Percentiles rank a stretch among this genome's conserved stretches.
Conservation (phyloP, 2,113 vertebrate genomes). For the Capreolus pygargus region DNA sequence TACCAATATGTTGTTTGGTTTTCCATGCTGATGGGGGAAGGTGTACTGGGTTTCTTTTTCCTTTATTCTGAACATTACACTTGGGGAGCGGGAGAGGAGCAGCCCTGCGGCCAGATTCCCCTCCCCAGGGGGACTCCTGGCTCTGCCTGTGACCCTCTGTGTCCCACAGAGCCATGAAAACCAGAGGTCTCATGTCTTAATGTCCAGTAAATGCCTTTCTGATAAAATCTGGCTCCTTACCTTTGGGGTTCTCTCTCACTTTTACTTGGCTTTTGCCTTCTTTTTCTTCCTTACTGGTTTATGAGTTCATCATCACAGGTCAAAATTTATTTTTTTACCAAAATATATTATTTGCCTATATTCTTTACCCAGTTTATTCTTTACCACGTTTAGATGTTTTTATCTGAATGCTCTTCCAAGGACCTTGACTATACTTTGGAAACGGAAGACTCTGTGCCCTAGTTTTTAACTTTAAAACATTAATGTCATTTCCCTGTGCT, state of each 20-base stretch:
- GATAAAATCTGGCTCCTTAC: background rate
- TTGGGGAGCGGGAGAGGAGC: background rate
- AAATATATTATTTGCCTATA: background rate
- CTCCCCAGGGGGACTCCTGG: fast-evolving
- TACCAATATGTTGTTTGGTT: background rate
- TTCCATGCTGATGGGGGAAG: background rate
- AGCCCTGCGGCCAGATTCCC: fast-evolving
- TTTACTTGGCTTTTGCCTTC: background rate
- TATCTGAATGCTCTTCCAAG: background rate
- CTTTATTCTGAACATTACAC: background rate
- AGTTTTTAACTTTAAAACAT: background rate
- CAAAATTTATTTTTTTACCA: background rate
- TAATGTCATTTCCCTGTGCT: background rate
- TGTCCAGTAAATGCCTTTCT: background rate
- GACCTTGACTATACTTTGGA: background rate
- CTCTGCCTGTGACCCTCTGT: background rate
- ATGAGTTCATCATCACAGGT: background rate
- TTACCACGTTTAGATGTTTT: background rate
- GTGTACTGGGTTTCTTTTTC: background rate
- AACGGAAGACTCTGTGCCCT: background rate
- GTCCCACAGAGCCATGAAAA: no score
- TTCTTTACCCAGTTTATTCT: background rate
- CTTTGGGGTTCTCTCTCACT: background rate
- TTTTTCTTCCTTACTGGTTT: background rate
- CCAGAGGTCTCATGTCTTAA: background rate